phyloP scores from a whole-genome alignment of 2,113 vertebrate genomes.

The Austrofundulus limnaeus region DNA sequence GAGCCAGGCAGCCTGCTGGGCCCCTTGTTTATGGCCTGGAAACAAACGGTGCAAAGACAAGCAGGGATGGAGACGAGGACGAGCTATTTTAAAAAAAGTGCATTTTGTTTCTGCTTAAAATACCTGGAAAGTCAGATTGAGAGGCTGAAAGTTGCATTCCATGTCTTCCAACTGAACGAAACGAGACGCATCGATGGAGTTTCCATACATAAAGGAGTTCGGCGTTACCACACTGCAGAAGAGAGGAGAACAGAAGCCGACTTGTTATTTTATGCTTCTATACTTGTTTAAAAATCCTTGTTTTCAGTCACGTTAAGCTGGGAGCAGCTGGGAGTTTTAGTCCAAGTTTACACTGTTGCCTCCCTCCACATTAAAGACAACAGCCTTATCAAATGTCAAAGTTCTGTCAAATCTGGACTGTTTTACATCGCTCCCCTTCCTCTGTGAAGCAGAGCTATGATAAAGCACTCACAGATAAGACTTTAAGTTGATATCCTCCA shows the following conservation, averaged over 20 bases:
- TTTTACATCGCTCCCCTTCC: conserved; percentile 59
- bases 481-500: conserved; percentile 64
- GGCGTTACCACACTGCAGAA: conserved; percentile 87
- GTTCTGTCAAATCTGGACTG: conserved; percentile 45
- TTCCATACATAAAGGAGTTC: conserved; percentile 91
- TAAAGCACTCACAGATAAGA: conserved; percentile 66
- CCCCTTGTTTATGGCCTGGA: conserved; percentile 95
- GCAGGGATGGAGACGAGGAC: conserved; percentile 15
- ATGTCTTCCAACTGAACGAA: conserved; percentile 88
- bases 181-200: conserved; percentile 85
- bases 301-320: conserved; percentile 5
- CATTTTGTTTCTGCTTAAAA: neutral
- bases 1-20: conserved; percentile 93
- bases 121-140: conserved; percentile 97
- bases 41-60: conserved; percentile 33
- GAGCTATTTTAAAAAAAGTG: conserved; percentile 6
- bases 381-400: conserved; percentile 65
- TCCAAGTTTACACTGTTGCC: conserved; percentile 36
- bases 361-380: conserved; percentile 52
- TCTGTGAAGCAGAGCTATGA: conserved; percentile 53
- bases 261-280: neutral
- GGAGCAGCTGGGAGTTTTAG: conserved; percentile 26
- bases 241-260: neutral
- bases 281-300: neutral
- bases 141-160: conserved; percentile 91